Base-by-base conservation (phyloP, 2,888 invertebrate species). In the Muscina levida region DNA sequence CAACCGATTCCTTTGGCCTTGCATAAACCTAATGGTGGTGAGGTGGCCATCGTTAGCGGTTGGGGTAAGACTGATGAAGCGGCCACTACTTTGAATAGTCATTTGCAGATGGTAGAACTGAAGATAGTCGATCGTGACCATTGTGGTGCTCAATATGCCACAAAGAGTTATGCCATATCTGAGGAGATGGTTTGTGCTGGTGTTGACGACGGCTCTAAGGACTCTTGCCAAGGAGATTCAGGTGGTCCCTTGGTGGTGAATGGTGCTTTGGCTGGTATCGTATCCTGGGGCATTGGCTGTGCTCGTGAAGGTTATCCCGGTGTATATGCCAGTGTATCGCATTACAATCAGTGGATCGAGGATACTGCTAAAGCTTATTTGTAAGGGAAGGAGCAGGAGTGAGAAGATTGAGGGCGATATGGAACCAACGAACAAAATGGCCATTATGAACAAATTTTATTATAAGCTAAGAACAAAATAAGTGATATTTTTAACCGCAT, bases 61-160 rank as follows among this genome's bases (percentile, higher is more conserved):
- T 90, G 90, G 90, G 89, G 89, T 15, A 86, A 86, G 53, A 85
- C 84, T 2, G 84, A 85, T 0, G 86, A 87, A 66, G 84, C 79
- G 11, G 85, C 85, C 39, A 76, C 83, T 19, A 83, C 85, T 3
- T 46, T 89, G 65, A 84, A 85, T 0, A 85, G 85, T 8, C 1
- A 84, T 17, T 82, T 92, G 1, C 93, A 93, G 85, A 91, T 88
- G 42, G 93, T 91, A 0, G 72, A 90, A 10, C 90, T 93, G 0
- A 89, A 91, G 0, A 92, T 92, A 84, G 91, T 93, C 4, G 91
- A 88, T 80, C 87, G 88, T 0, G 82, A 85, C 0, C 84, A 85
- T 0, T 94, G 94, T 81, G 85, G 84, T 0, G 78, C 84, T 0
- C 91, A 91, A 0, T 93, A 93, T 83, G 39, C 75, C 17, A 56